Evolutionary conservation across 2,797 vertebrate species (phyloP).

Genomic region (Sternotherus odoratus): DNA sequence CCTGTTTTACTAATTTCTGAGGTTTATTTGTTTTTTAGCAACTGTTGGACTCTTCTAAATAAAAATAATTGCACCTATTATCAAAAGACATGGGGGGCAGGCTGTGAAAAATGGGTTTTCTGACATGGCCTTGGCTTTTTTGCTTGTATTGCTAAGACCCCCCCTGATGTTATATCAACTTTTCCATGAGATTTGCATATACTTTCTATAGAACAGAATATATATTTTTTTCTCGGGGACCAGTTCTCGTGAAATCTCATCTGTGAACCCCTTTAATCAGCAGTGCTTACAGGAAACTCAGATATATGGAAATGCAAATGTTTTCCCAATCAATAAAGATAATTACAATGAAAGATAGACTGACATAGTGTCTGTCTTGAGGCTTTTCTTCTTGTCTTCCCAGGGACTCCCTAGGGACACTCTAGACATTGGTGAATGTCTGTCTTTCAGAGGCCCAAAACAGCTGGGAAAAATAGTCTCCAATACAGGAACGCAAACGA

Average conservation of each 20-base stretch:
- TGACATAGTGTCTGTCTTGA: constrained; percentile 67
- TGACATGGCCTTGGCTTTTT: neutral
- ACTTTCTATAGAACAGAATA: constrained; percentile 27
- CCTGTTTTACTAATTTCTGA: neutral
- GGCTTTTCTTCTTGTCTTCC: constrained; percentile 69
- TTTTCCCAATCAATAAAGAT: constrained; percentile 72
- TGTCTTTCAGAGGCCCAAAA: constrained; percentile 19
- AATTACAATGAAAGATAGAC: constrained; percentile 71
- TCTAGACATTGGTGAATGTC: constrained; percentile 40
- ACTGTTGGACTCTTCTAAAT: neutral
- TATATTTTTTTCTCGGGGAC: constrained; percentile 1
- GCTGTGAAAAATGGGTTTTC: neutral
- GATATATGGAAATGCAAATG: constrained; percentile 72
- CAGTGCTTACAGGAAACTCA: constrained; percentile 56
- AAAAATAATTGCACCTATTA: neutral
- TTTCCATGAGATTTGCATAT: constrained; percentile 17
- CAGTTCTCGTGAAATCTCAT: constrained; percentile 66
- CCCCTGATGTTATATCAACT: constrained; percentile 11
- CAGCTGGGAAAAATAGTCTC: constrained; percentile 8
- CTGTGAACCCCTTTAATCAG: constrained; percentile 68
- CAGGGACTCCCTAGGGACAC: constrained; percentile 66
- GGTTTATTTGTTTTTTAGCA: neutral
- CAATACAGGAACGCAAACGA: neutral
- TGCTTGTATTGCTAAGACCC: accelerated
- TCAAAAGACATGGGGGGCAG: neutral